Conservation (phyloP, 2,797 vertebrate genomes). For the Chaunax sp. region DNA sequence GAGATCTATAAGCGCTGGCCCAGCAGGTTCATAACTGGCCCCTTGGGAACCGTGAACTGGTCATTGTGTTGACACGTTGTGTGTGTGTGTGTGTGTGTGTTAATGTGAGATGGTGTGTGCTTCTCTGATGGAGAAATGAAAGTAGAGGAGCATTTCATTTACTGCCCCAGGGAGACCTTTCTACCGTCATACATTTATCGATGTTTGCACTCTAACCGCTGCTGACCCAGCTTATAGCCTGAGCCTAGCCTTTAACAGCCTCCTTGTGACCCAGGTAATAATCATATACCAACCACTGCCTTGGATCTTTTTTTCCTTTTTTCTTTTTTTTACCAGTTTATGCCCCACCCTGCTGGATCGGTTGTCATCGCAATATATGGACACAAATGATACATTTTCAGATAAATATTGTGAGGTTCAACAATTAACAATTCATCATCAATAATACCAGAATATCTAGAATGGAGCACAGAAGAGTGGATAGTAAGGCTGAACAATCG, state of each 20-base stretch:
- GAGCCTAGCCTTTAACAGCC: conserved; percentile 21
- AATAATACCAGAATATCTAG: too few species aligned
- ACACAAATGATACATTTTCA: too few species aligned
- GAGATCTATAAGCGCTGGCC: conserved; percentile 73
- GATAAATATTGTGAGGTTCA: too few species aligned
- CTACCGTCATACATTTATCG: conserved; percentile 65
- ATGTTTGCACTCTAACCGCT: conserved; percentile 59
- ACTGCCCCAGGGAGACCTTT: conserved; percentile 65
- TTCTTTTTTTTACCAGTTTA: conserved; percentile 2
- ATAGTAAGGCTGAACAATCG: too few species aligned
- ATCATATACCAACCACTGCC: conserved; percentile 21
- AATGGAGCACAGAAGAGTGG: too few species aligned
- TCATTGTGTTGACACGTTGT: conserved; percentile 58
- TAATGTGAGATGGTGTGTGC: conserved; percentile 11
- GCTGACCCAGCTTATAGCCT: conserved; percentile 66
- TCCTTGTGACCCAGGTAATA: conserved; percentile 22
- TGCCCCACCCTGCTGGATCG: not conserved
- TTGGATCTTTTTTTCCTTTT: conserved; percentile 1
- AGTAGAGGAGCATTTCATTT: conserved; percentile 66
- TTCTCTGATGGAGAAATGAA: conserved; percentile 63
- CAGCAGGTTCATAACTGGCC: conserved; percentile 77
- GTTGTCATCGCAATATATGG: conserved; percentile 11
- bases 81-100: conserved; percentile 33
- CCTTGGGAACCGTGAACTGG: conserved; percentile 66
- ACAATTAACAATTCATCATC: too few species aligned